Evolutionary conservation across 2,888 invertebrate genomes (phyloP), one percentile per base, ranked within the genome.

Genomic region (Ichneumoninae sp.): DNA sequence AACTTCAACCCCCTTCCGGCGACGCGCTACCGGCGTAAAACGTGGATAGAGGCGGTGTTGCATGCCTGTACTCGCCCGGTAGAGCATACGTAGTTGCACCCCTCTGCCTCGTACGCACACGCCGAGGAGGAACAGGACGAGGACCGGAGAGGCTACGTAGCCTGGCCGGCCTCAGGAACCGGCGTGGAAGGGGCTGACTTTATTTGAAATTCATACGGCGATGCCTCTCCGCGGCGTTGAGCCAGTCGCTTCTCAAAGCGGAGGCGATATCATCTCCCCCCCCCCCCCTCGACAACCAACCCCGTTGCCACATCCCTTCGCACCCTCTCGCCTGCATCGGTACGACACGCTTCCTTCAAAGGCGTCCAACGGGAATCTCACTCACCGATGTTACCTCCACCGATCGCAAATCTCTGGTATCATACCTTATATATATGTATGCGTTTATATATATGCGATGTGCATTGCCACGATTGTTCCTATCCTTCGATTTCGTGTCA

Each of bases 181-280:
- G 52, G 44, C 7, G 54, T 26, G 22, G 57, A 57, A 57, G 83
- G 80, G 86, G 83, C 80, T 87, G 87, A 87, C 83, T 89, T 89
- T 88, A 89, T 87, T 90, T 90, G 89, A 89, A 89, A 90, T 90
- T 90, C 90, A 90, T 89, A 85, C 86, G 81, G 72, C 85, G 90
- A 75, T 60, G 80, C 80, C 69, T 80, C 76, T 75, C 71, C 76
- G 50, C 57, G 36, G 44, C 50, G 66, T 33, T 47, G 40, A 82
- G 83, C 87, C 84, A 80, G 76, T 50, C 84, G 78, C 83, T 79
- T 88, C 86, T 89, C 90, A 89, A 88, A 90, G 90, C 88, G 87
- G 75, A 86, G 70, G 72, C 89, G 87, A 90, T 91, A 89, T 90
- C 89, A 88, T 87, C 88, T 82, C 74, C 47, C 36, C 52, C 54